Evolutionary conservation across 2,888 invertebrate species (phyloP), one percentile per base, ranked within the genome.

Genomic region (Gryllus longicercus): DNA sequence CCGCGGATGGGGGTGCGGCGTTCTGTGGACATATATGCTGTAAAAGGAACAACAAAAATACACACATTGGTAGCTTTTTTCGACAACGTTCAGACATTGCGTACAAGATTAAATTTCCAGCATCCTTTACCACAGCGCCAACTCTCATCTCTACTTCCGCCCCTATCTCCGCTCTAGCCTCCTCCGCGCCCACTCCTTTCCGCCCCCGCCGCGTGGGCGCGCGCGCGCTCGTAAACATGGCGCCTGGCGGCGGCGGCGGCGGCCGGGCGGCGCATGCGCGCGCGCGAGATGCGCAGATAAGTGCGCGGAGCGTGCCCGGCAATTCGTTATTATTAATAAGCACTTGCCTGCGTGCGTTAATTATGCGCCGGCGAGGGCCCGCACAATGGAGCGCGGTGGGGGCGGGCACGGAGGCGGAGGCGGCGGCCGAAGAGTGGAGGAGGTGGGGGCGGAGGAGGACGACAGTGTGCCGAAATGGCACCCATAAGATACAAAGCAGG

Each of bases 231-330:
- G n/a, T 63, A 63, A 63, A 63, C 14, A 63, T n/a, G 63, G 63
- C 63, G 63, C 63, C 63, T 14, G n/a, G 63, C 63, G 63, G 63
- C 63, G 16, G 16, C 63, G 63, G 63, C 14, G 63, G 63, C 63
- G 38, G 63, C 63, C n/a, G n/a, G n/a, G 63, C 63, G 63, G 63
- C 63, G 63, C 63, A 18, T 63, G 63, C 63, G 63, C 63, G n/a
- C 16, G 16, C 63, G 63, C 63, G 63, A 63, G 63, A 63, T 63
- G 63, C 63, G 14, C 63, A 63, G 63, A 63, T 63, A 63, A 63
- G 63, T 63, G 63, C n/a, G 63, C 63, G 63, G 63, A 63, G 63
- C 63, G 63, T 63, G 63, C 63, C 63, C 63, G 63, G 63, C 63
- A 63, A 63, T 63, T 63, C 63, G 63, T 63, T 63, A 63, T 63